Evolutionary conservation across 2,888 invertebrate species (phyloP).

Genomic region (Ichneumoninae sp.): DNA sequence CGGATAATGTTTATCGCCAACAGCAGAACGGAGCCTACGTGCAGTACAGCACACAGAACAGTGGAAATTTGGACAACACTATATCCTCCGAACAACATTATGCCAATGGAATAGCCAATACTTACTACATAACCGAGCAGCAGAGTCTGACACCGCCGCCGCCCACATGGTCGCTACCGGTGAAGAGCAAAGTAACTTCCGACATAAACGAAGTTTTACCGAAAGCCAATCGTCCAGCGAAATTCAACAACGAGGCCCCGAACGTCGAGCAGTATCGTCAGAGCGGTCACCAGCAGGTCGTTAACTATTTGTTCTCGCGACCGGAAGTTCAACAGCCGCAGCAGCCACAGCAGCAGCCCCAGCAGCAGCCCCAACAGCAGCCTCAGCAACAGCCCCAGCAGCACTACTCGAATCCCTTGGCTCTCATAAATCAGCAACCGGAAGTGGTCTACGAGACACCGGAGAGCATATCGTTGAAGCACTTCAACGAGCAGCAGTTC

Average conservation of each 20-base stretch:
- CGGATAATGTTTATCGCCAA: constrained; percentile 47
- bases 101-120: constrained; percentile 64
- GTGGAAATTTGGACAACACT: constrained; percentile 51
- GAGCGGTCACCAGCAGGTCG: constrained; percentile 68
- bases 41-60: constrained; percentile 33
- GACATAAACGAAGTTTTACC: constrained; percentile 81
- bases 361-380: constrained; percentile 46
- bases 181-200: constrained; percentile 71
- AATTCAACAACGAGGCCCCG: constrained; percentile 74
- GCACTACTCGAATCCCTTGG: constrained; percentile 62
- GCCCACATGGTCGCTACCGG: constrained; percentile 68
- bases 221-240: constrained; percentile 76
- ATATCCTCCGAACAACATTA: constrained; percentile 51
- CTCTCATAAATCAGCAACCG: constrained; percentile 72
- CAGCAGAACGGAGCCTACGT: constrained; percentile 30
- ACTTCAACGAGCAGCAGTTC: constrained; percentile 82
- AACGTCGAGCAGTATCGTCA: constrained; percentile 46
- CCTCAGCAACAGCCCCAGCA: constrained; percentile 68
- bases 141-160: constrained; percentile 73
- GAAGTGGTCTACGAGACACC: constrained; percentile 80
- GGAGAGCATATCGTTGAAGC: constrained; percentile 81
- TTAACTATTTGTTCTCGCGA: constrained; percentile 75
- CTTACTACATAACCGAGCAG: constrained; percentile 77
- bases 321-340: constrained; percentile 72
- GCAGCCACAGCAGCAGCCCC: constrained; percentile 64